phyloP scores from a whole-genome alignment of 2,888 invertebrate species.

The Frankliniella intonsa region DNA sequence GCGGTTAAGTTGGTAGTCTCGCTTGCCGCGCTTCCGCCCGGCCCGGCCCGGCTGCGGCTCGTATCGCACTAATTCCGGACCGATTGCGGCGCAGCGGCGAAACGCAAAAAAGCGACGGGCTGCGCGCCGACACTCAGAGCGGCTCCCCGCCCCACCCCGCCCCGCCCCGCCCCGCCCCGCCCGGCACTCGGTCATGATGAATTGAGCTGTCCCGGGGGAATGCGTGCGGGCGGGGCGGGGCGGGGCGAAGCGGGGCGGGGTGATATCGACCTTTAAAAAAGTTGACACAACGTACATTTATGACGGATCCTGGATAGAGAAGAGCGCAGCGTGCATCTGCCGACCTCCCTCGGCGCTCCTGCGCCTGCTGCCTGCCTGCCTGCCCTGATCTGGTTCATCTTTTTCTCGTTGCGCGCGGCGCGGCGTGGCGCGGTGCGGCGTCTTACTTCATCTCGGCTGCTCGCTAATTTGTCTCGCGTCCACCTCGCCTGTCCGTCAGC shows the following conservation, averaged over 20 bases:
- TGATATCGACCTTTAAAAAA: background rate
- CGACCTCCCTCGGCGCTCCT: no score
- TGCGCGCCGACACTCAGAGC: background rate
- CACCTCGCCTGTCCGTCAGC: background rate
- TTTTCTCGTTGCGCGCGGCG: no score
- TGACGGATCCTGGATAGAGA: background rate
- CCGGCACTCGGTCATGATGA: background rate
- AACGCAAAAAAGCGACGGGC: background rate
- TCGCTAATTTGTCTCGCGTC: constrained; percentile 10
- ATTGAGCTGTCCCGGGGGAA: constrained; percentile 6
- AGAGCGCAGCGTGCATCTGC: no score
- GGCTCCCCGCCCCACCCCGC: background rate
- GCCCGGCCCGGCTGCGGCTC: no score
- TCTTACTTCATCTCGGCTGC: no score
- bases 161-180: no score
- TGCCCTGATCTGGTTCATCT: no score
- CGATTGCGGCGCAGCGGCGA: background rate
- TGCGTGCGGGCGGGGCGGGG: constrained; percentile 2
- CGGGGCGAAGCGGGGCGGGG: background rate
- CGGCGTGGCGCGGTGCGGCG: no score
- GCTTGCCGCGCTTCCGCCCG: background rate
- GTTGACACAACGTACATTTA: background rate
- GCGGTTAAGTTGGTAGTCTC: no score
- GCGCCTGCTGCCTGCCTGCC: no score
- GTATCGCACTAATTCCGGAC: constrained; percentile 6